Evolutionary conservation across 2,888 invertebrate species (phyloP).

Genomic region (Epicampocera succincta): DNA sequence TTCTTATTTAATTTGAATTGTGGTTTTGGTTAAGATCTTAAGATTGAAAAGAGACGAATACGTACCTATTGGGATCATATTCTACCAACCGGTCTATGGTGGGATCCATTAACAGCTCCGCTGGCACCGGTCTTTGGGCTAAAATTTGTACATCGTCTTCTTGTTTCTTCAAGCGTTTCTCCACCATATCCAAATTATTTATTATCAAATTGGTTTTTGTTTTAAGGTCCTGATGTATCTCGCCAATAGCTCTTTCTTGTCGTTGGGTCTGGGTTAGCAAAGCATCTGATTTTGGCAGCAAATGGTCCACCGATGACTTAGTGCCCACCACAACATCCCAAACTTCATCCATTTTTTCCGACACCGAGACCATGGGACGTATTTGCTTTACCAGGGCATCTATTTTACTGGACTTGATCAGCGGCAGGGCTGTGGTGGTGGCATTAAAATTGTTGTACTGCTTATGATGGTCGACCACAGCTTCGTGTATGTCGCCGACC

Average conservation of each 20-base stretch:
- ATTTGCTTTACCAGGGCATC: slow-evolving; percentile 91
- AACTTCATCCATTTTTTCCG: slow-evolving; percentile 95
- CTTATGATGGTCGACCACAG: slow-evolving; percentile 89
- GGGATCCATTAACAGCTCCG: slow-evolving; percentile 88
- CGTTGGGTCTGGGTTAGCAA: slow-evolving; percentile 92
- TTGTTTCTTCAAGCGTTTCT: slow-evolving; percentile 91
- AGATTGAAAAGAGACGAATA: neutral
- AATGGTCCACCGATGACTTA: slow-evolving; percentile 92
- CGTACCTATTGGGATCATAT: slow-evolving; percentile 87
- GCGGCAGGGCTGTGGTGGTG: slow-evolving; percentile 84
- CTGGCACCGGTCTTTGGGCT: slow-evolving; percentile 88
- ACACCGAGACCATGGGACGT: slow-evolving; percentile 91
- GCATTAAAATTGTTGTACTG: slow-evolving; percentile 81
- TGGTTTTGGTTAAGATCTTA: too few relatives aligned
- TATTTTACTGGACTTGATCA: slow-evolving; percentile 87
- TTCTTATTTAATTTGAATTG: neutral
- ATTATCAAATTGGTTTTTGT: slow-evolving; percentile 93
- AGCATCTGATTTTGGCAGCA: slow-evolving; percentile 93
- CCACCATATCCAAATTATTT: slow-evolving; percentile 92
- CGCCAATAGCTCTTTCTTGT: slow-evolving; percentile 92
- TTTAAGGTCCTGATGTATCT: slow-evolving; percentile 91
- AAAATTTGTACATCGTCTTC: slow-evolving; percentile 91
- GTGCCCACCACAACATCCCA: slow-evolving; percentile 95
- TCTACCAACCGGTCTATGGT: slow-evolving; percentile 91
- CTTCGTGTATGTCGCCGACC: slow-evolving; percentile 91